A percentile compares a stretch with the other conserved stretches of the same genome.
phyloP scores from a whole-genome alignment of 35 echinoderm and acorn worm genomes.

The Amphiura filiformis region DNA sequence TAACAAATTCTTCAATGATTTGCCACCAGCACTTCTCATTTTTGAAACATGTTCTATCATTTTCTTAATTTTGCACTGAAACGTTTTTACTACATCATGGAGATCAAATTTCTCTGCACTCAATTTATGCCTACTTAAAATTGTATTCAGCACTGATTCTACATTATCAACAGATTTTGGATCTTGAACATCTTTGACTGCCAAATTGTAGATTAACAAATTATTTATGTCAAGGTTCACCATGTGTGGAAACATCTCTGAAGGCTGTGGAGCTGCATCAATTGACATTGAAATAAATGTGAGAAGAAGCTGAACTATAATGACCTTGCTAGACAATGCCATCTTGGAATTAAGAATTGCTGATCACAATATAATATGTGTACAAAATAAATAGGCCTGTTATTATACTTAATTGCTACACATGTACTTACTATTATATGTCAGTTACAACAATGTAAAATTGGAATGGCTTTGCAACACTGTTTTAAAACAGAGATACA shows the following conservation, averaged over 20 bases:
- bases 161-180: slow-evolving; percentile 27
- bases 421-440: no score
- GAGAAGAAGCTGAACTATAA: not conserved
- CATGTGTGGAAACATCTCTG: not conserved
- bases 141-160: slow-evolving; percentile 17
- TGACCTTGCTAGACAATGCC: not conserved
- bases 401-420: no score
- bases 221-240: slow-evolving; percentile 15
- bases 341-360: slow-evolving; percentile 8
- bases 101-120: slow-evolving; percentile 28
- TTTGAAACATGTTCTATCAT: slow-evolving; percentile 20
- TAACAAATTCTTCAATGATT: slow-evolving; percentile 32
- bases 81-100: not conserved
- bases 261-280: not conserved
- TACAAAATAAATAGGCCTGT: no score
- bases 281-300: not conserved
- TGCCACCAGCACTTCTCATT: slow-evolving; percentile 18
- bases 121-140: slow-evolving; percentile 11
- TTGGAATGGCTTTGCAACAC: no score
- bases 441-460: no score
- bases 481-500: no score
- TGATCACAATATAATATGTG: slow-evolving; percentile 22
- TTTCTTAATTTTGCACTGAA: not conserved
- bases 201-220: not conserved
- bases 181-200: not conserved